phyloP scores from a whole-genome alignment of 64 coral and sea anemone species.

The Montipora capricornis region DNA sequence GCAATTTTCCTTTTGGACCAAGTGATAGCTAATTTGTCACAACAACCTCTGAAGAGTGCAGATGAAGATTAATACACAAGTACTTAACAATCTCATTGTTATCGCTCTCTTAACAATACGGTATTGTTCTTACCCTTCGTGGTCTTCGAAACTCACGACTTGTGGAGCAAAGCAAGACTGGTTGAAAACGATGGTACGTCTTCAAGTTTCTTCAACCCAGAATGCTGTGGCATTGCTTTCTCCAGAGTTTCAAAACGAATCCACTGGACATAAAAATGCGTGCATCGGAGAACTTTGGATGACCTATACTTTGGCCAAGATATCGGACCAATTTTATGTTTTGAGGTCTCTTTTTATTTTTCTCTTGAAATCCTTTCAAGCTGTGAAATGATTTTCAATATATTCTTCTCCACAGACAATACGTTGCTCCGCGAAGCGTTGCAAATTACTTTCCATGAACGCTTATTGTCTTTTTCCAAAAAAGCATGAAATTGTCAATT shows the following conservation, averaged over 20 bases:
- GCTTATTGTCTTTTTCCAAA: slow-evolving; percentile 9
- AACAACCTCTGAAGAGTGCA: not conserved
- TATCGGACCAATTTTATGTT: slow-evolving; percentile 8
- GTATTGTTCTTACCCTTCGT: not conserved
- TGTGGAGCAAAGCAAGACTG: not conserved
- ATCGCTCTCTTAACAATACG: not conserved
- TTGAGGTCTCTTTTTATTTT: not conserved
- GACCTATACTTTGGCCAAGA: not conserved
- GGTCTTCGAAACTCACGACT: not conserved
- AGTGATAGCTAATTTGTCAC: not conserved
- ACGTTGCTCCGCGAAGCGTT: slow-evolving; percentile 7
- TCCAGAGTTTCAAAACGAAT: not conserved
- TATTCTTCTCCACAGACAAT: slow-evolving; percentile 15
- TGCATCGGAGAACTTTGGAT: not conserved
- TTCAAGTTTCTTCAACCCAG: not conserved
- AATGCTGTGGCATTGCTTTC: not conserved
- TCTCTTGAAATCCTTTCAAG: not conserved
- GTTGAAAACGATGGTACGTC: not conserved
- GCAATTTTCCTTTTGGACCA: too few relatives aligned
- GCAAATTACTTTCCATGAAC: slow-evolving; percentile 25
- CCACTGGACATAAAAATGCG: slow-evolving; percentile 11
- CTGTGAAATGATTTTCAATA: slow-evolving; percentile 16
- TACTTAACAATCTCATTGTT: not conserved
- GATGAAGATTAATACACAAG: slow-evolving; percentile 5
- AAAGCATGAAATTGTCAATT: not conserved